These are phyloP conservation scores for Siniperca scherzeri DNA, from an alignment of 2,797 vertebrate species.

Conservation along the genomic window DNA sequence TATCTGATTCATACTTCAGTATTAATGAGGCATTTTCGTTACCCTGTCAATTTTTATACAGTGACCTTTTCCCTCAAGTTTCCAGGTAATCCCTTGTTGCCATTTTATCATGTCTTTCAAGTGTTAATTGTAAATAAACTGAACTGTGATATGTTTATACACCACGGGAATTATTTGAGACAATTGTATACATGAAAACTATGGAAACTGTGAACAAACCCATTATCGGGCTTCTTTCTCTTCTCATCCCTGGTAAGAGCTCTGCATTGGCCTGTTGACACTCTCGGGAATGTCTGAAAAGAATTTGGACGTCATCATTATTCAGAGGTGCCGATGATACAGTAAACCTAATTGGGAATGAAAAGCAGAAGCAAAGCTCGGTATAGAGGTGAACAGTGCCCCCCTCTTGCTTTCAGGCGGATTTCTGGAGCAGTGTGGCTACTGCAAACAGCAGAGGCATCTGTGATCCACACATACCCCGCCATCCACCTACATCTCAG, in stretches of 20 bases:
- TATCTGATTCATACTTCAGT: neutral
- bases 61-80: neutral
- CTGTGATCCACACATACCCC: slow-evolving; percentile 56
- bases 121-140: neutral
- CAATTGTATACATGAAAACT: neutral
- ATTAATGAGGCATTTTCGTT: slow-evolving; percentile 15
- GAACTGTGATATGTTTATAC: neutral
- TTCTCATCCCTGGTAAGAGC: slow-evolving; percentile 36
- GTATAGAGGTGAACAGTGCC: slow-evolving; percentile 87
- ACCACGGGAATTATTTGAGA: slow-evolving; percentile 18
- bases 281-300: slow-evolving; percentile 43
- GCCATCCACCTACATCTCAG: slow-evolving; percentile 64
- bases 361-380: slow-evolving; percentile 62
- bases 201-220: slow-evolving; percentile 41
- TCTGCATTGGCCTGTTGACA: slow-evolving; percentile 44
- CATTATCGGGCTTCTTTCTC: slow-evolving; percentile 44
- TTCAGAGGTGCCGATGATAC: slow-evolving; percentile 53
- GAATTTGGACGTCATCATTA: slow-evolving; percentile 41
- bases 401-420: slow-evolving; percentile 83
- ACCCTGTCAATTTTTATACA: slow-evolving; percentile 6
- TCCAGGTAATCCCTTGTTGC: neutral
- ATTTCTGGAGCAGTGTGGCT: slow-evolving; percentile 59
- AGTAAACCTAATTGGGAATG: slow-evolving; percentile 46
- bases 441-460: slow-evolving; percentile 66
- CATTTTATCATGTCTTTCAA: slow-evolving; percentile 18